These are phyloP conservation scores for Ambastaia sidthimunki DNA, from an alignment of 2,797 vertebrate species.

Conservation along the genomic window DNA sequence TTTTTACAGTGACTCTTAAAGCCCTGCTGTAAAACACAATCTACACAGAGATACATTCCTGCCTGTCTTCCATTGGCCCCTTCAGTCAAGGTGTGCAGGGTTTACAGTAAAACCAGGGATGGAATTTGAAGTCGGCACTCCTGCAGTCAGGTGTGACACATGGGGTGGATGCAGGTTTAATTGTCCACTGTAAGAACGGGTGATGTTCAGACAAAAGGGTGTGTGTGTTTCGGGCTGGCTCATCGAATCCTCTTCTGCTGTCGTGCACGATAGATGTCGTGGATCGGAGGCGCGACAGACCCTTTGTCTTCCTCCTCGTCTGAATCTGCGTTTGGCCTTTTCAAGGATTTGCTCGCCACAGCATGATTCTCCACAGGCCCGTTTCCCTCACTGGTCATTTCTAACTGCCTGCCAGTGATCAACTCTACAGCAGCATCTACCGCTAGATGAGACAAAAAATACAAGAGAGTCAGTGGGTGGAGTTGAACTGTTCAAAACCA, in stretches of 20 bases:
- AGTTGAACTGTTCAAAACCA: neutral
- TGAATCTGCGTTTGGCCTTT: slow-evolving; percentile 94
- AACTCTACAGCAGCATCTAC: slow-evolving; percentile 93
- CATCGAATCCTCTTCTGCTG: slow-evolving; percentile 99
- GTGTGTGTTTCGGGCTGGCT: slow-evolving; percentile 55
- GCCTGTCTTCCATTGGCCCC: slow-evolving; percentile 9
- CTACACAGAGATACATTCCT: slow-evolving; percentile 21
- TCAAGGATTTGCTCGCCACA: slow-evolving; percentile 86
- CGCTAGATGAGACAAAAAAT: slow-evolving; percentile 68
- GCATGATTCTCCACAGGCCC: slow-evolving; percentile 92
- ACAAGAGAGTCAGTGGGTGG: neutral
- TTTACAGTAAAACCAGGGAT: slow-evolving; percentile 43
- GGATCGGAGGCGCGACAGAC: slow-evolving; percentile 91
- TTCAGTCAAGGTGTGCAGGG: neutral
- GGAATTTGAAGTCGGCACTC: slow-evolving; percentile 15
- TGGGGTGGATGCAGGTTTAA: slow-evolving; percentile 14
- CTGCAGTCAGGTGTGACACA: slow-evolving; percentile 15
- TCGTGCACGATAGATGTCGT: slow-evolving; percentile 96
- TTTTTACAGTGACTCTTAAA: slow-evolving; percentile 33
- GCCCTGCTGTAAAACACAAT: slow-evolving; percentile 33
- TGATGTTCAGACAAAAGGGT: slow-evolving; percentile 20
- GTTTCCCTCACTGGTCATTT: slow-evolving; percentile 88
- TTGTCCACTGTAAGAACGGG: slow-evolving; percentile 36
- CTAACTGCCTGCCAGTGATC: slow-evolving; percentile 90
- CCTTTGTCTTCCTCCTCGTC: slow-evolving; percentile 98